Conservation (phyloP, 1,140 invertebrate species). For the Gonatopus flavifemur region DNA sequence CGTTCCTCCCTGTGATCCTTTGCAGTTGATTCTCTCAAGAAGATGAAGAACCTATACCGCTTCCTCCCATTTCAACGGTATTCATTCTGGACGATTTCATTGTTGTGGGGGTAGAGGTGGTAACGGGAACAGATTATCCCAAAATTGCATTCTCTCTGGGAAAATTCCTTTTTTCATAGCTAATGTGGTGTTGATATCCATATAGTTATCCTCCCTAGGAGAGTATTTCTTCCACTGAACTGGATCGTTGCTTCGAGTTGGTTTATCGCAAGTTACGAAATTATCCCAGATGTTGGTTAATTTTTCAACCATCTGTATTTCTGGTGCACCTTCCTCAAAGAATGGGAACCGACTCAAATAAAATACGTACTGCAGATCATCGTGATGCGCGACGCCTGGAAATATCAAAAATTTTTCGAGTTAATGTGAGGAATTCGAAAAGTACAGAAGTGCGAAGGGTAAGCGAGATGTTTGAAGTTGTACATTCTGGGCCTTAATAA, state of each 20-base stretch:
- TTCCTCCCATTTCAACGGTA: too few relatives aligned
- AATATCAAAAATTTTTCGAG: too few relatives aligned
- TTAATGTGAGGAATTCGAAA: too few relatives aligned
- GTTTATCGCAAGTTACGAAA: constrained; percentile 47
- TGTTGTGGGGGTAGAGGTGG: too few relatives aligned
- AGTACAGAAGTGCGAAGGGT: too few relatives aligned
- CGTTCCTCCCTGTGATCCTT: too few relatives aligned
- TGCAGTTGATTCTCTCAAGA: too few relatives aligned
- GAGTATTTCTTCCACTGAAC: constrained; percentile 59
- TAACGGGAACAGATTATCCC: constrained; percentile 61
- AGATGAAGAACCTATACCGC: too few relatives aligned
- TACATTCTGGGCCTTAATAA: too few relatives aligned
- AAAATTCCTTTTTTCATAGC: constrained; percentile 56
- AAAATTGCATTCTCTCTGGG: constrained; percentile 58
- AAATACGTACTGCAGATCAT: constrained; percentile 66
- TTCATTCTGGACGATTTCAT: too few relatives aligned
- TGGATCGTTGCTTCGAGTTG: constrained; percentile 31
- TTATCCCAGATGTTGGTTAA: constrained; percentile 40
- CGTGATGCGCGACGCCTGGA: constrained; percentile 63
- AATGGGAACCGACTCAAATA: constrained; percentile 47
- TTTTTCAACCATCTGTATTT: constrained; percentile 33
- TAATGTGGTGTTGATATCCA: constrained; percentile 57
- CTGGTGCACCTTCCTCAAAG: constrained; percentile 37
- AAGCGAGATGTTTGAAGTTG: too few relatives aligned
- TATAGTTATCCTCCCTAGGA: constrained; percentile 55